Evolutionary conservation across 2,113 vertebrate species (phyloP).

Genomic region (Melanerpes formicivorus): DNA sequence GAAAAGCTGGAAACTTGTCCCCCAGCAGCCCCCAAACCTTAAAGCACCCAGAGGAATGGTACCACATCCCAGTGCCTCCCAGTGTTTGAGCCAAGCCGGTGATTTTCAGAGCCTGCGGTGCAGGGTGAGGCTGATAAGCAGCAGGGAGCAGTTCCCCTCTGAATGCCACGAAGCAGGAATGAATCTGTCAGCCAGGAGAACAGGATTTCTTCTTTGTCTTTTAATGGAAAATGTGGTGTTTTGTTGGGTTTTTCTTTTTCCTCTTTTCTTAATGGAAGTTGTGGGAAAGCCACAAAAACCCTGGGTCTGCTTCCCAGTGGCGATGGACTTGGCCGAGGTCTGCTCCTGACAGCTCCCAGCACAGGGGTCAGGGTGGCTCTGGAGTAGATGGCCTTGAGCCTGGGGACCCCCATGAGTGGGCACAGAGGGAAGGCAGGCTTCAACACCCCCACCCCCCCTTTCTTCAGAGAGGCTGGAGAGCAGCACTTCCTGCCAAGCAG

Average conservation of each 20-base stretch:
- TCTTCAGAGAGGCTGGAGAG: conserved; percentile 60
- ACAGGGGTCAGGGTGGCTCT: rapidly evolving
- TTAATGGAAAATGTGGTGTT: not conserved
- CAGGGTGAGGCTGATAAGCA: not conserved
- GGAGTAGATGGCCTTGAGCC: rapidly evolving
- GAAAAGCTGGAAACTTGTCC: not conserved
- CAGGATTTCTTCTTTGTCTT: not conserved
- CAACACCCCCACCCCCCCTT: not conserved
- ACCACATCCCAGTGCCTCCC: not conserved
- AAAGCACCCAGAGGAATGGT: rapidly evolving
- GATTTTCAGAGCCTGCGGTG: not conserved
- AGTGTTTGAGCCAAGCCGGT: not conserved
- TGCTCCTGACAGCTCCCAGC: not conserved
- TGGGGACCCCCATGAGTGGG: not conserved
- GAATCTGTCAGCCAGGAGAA: conserved; percentile 42
- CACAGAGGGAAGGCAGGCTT: not conserved
- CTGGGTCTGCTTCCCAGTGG: not conserved
- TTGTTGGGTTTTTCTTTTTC: not conserved
- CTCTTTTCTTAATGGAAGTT: not conserved
- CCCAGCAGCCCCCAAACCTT: not conserved
- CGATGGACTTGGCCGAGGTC: rapidly evolving
- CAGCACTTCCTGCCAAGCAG: conserved; percentile 83
- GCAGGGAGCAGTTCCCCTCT: not conserved
- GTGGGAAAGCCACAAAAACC: not conserved
- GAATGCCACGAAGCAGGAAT: conserved; percentile 22